Conservation (phyloP, 2,888 invertebrate species). For the Mythimna impura region DNA sequence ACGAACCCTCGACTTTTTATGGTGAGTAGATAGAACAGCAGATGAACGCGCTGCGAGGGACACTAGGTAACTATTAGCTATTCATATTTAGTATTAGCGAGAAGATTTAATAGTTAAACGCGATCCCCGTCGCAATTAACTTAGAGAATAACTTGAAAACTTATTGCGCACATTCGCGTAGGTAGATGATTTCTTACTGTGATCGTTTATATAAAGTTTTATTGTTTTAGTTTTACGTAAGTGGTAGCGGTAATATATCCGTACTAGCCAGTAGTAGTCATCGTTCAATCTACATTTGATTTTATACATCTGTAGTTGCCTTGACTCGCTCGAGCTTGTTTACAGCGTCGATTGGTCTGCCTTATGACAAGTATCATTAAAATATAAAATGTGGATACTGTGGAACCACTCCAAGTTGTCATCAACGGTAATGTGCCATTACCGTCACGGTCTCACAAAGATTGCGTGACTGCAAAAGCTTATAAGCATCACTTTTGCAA, state of each 20-base stretch:
- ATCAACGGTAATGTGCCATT: conserved; percentile 2
- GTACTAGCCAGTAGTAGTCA: conserved; percentile 42
- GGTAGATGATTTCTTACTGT: conserved; percentile 88
- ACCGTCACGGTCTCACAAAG: conserved; percentile 18
- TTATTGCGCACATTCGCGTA: conserved; percentile 89
- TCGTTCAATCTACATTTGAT: conserved; percentile 28
- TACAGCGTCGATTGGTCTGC: conserved; percentile 36
- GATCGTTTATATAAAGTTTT: conserved; percentile 83
- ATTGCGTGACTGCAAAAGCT: conserved; percentile 9
- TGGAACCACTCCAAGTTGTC: conserved; percentile 10
- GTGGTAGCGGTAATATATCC: conserved; percentile 62
- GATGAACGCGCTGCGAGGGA: conserved; percentile 45
- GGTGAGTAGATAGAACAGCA: conserved; percentile 71
- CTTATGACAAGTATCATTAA: conserved; percentile 42
- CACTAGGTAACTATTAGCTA: conserved; percentile 58
- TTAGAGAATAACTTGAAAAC: conserved; percentile 77
- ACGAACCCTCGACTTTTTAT: conserved; percentile 66
- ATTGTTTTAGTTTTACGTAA: conserved; percentile 66
- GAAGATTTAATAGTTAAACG: conserved; percentile 64
- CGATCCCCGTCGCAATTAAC: conserved; percentile 68
- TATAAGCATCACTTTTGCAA: conserved; percentile 15
- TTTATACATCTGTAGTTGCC: conserved; percentile 27
- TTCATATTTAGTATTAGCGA: conserved; percentile 63
- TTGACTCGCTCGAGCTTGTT: conserved; percentile 37
- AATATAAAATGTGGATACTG: conserved; percentile 12